Base-by-base conservation (phyloP, 1,140 invertebrate genomes). In the Himalopsyche phryganea region DNA sequence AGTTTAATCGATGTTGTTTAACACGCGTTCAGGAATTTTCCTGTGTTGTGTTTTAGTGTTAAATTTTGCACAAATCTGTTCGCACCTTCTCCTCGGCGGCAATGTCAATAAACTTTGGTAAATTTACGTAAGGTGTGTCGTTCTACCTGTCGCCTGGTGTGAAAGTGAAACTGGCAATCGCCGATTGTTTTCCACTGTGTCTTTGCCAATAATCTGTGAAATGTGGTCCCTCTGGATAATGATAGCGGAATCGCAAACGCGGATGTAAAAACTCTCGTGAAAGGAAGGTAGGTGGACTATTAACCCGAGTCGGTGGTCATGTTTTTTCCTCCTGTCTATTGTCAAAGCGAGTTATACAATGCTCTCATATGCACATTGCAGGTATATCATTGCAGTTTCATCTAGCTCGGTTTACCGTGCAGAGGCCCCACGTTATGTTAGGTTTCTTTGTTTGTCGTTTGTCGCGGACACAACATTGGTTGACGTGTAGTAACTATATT, bases 31-130 rank as follows among this genome's bases (percentile, higher is more conserved):
- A 28, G 36, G 18, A 40, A 47, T 40, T 44, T 41, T 44, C 19
- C 7, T 28, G 19, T 19, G 15, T 13, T 15, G 19, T 48, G 18
- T 41, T 56, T 48, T 41, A 48, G 53, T 56, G 53, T 56, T 56
- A 56, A 56, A 36, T 56, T 56, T 56, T 49, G 53, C 45, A 44
- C 53, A 56, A 56, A 56, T 56, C 53, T 56, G 53, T 56, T 56
- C 45, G 36, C 45, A 56, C 46, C 46, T 54, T 54, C 46, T 42
- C 51, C 20, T 54, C 23, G 23, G 23, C 23, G 38, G n/a, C 38
- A 49, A 56, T 56, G 53, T 56, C 53, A 56, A 56, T 56, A 56
- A 56, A 56, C 53, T 56, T 56, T 56, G 45, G 45, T 56, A 41
- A 49, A 48, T 56, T 56, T 56, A 56, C 53, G 53, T 56, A 56